phyloP scores from a whole-genome alignment of 2,113 vertebrate genomes.

The Phaethon lepturus region DNA sequence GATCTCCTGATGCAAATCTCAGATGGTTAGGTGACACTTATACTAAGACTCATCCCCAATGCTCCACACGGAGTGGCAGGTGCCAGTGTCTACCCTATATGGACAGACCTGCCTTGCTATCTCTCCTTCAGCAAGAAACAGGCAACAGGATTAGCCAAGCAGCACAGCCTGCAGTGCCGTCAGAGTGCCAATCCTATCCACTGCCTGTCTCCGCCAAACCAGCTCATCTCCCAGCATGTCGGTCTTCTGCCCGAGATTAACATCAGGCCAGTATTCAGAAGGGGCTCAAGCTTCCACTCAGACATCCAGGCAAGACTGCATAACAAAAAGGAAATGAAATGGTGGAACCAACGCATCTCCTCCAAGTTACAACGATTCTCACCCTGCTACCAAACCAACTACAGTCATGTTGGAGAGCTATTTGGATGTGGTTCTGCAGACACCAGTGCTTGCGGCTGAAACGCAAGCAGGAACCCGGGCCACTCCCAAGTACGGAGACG shows the following conservation, averaged over 20 bases:
- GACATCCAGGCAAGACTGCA: not conserved
- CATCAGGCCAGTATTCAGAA: accelerated
- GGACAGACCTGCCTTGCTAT: not conserved
- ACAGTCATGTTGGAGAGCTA: accelerated
- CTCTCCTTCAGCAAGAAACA: not conserved
- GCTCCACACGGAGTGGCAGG: accelerated
- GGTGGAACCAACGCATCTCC: accelerated
- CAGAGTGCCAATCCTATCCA: not conserved
- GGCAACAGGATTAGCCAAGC: not conserved
- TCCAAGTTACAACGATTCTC: not conserved
- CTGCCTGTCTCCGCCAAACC: not conserved
- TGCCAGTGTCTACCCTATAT: accelerated
- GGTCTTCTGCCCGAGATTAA: not conserved
- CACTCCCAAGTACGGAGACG: accelerated
- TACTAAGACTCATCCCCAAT: not conserved
- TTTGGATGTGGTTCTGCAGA: not conserved
- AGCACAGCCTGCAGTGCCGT: not conserved
- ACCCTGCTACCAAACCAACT: not conserved
- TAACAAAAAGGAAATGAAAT: not conserved
- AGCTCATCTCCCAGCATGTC: accelerated
- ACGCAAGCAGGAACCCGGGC: not conserved
- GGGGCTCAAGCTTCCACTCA: not conserved
- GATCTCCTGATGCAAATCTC: not conserved
- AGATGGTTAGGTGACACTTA: not conserved
- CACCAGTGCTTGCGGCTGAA: accelerated